Evolutionary conservation across 2,113 vertebrate species (phyloP), one percentile per base, ranked within the genome.

Genomic region (Benitochromis conjunctus): DNA sequence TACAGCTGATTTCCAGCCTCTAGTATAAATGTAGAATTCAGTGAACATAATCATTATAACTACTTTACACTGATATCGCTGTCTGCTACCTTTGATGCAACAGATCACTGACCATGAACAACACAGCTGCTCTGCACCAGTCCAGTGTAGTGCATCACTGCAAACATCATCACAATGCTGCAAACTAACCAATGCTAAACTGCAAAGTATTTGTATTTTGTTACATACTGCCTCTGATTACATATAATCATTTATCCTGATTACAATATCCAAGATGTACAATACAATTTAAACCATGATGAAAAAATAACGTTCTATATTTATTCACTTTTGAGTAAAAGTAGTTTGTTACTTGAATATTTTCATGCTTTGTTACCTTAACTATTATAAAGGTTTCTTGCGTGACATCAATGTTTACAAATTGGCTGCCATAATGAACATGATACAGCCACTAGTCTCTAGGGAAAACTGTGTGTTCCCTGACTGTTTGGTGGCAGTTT

Each of bases 181-280:
- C 13, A 71, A 46, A 26, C 3, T 26, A 26, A 26, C 0, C 60
- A 64, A 0, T 64, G 60, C 60, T 38, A 18, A 64, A 64, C 60
- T 38, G 34, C 21, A 71, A 71, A 14, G 43, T 71, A 46, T 71
- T 71, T 71, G 38, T 26, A 71, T 5, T 43, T 71, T 46, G 41
- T 71, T 71, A 0, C 19, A 46, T 46, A n/a, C 6, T 16, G 0
- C 38, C 38, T 26, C 21, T 0, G 13, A 12, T 54, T 38, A 21
- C n/a, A 38, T 38, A 64, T 21, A 64, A 21, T 38, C 10, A 38
- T 38, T 38, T 21, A 29, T 29, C 29, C 21, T 9, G 1, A 9
- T 43, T 14, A 29, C 29, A 41, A 26, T 41, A 48, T 55, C 46
- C 48, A 55, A 19, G 31, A 71, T 29, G 26, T 29, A 46, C 9